phyloP scores from a whole-genome alignment of 2,888 invertebrate genomes.

The Melolontha melolontha region DNA sequence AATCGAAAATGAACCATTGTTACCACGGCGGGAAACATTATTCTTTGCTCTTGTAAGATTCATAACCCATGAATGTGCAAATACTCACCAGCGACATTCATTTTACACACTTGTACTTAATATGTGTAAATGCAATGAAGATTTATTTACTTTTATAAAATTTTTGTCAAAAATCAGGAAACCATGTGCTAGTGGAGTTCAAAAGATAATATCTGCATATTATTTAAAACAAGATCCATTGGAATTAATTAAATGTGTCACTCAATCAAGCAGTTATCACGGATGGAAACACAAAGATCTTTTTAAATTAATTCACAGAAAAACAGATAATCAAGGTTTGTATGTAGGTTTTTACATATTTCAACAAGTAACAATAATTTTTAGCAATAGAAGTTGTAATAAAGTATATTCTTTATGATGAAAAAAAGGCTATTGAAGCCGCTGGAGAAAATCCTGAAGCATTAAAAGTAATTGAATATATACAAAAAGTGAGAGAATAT shows the following conservation, averaged over 20 bases:
- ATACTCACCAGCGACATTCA: slow-evolving; percentile 40
- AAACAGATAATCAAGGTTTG: slow-evolving; percentile 67
- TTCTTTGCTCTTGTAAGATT: slow-evolving; percentile 54
- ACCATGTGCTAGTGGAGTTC: slow-evolving; percentile 53
- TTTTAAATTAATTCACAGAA: slow-evolving; percentile 73
- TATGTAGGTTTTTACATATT: slow-evolving; percentile 52
- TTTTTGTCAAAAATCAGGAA: slow-evolving; percentile 53
- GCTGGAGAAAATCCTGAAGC: slow-evolving; percentile 62
- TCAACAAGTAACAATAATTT: slow-evolving; percentile 44
- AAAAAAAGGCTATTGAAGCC: slow-evolving; percentile 67
- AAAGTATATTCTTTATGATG: slow-evolving; percentile 69
- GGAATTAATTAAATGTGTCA: slow-evolving; percentile 74
- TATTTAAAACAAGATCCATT: slow-evolving; percentile 72
- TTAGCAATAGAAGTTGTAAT: slow-evolving; percentile 58
- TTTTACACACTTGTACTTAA: slow-evolving; percentile 56
- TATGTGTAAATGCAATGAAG: slow-evolving; percentile 73
- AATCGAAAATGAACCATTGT: slow-evolving; percentile 52
- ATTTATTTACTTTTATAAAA: slow-evolving; percentile 59
- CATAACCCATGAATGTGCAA: slow-evolving; percentile 1
- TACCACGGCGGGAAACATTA: slow-evolving; percentile 53
- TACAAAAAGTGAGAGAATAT: slow-evolving; percentile 68
- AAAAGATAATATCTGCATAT: slow-evolving; percentile 74
- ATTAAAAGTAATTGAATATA: slow-evolving; percentile 64
- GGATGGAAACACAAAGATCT: slow-evolving; percentile 81
- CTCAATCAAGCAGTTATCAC: slow-evolving; percentile 72